phyloP scores from a whole-genome alignment of 1,140 invertebrate species.

The Pseudoatta argentina region DNA sequence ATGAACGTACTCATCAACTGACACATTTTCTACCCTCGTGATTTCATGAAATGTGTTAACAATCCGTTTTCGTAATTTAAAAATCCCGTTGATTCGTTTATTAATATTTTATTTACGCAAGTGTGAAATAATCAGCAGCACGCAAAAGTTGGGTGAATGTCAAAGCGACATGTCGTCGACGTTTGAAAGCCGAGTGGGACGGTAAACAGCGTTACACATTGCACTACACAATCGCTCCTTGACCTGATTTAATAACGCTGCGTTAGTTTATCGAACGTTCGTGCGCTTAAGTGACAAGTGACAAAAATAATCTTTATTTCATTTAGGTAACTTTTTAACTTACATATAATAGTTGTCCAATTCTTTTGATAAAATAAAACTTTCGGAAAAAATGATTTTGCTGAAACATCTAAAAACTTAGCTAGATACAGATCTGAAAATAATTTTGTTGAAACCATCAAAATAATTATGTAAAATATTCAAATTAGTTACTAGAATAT shows the following conservation, averaged over 20 bases:
- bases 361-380: not conserved
- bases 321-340: not conserved
- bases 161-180: constrained; percentile 21
- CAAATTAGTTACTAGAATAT: too few relatives aligned
- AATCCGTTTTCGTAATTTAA: constrained; percentile 25
- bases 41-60: not conserved
- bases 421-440: too few relatives aligned
- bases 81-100: not conserved
- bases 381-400: not conserved
- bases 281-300: not conserved
- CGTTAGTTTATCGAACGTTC: constrained; percentile 44
- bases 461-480: too few relatives aligned
- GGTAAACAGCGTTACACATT: constrained; percentile 52
- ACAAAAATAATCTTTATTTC: constrained; percentile 28
- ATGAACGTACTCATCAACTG: not conserved
- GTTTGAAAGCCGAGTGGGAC: constrained; percentile 31
- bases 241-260: constrained; percentile 44
- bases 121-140: constrained; percentile 36
- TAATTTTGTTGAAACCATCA: too few relatives aligned
- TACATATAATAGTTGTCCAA: not conserved
- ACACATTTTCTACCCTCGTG: not conserved
- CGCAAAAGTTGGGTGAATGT: constrained; percentile 43
- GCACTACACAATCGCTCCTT: constrained; percentile 56
- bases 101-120: constrained; percentile 2
- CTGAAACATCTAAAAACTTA: too few relatives aligned